Percentiles rank a stretch among this genome's conserved stretches.
These are phyloP conservation scores for Menura novaehollandiae DNA, from an alignment of 2,113 vertebrate species.

Conservation along the genomic window DNA sequence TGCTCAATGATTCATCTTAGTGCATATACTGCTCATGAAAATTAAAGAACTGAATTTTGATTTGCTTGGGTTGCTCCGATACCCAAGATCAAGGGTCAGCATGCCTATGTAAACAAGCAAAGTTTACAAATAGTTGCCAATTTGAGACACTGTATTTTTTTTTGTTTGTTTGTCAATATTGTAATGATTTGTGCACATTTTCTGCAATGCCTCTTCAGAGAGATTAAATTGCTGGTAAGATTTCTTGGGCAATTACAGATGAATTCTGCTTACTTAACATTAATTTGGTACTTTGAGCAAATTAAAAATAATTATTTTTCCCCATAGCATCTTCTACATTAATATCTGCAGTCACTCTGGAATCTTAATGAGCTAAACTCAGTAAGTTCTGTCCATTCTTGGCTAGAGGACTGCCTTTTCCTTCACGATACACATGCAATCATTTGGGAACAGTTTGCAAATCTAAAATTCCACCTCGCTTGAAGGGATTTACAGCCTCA, in stretches of 20 bases:
- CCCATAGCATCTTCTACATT: conserved; percentile 1
- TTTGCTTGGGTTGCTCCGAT: not conserved
- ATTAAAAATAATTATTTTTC: conserved; percentile 45
- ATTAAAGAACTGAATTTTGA: not conserved
- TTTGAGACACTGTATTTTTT: not conserved
- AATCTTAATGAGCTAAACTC: conserved; percentile 38
- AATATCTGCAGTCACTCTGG: not conserved
- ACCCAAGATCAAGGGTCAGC: not conserved
- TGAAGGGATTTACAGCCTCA: conserved; percentile 33
- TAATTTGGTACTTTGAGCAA: conserved; percentile 12
- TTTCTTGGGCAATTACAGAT: conserved; percentile 1
- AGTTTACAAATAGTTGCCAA: not conserved
- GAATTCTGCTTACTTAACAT: conserved; percentile 27
- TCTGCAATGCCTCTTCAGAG: not conserved
- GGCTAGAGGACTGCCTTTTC: not conserved
- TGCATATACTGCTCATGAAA: not conserved
- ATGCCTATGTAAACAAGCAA: not conserved
- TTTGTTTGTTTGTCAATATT: not conserved
- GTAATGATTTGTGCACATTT: not conserved
- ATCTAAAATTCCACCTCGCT: conserved; percentile 28
- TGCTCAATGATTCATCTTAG: not conserved
- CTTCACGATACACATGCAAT: not conserved
- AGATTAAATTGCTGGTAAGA: not conserved
- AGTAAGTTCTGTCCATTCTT: not conserved
- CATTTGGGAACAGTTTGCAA: not conserved